Conservation (phyloP, 1,140 invertebrate genomes). For the Cydia amplana region DNA sequence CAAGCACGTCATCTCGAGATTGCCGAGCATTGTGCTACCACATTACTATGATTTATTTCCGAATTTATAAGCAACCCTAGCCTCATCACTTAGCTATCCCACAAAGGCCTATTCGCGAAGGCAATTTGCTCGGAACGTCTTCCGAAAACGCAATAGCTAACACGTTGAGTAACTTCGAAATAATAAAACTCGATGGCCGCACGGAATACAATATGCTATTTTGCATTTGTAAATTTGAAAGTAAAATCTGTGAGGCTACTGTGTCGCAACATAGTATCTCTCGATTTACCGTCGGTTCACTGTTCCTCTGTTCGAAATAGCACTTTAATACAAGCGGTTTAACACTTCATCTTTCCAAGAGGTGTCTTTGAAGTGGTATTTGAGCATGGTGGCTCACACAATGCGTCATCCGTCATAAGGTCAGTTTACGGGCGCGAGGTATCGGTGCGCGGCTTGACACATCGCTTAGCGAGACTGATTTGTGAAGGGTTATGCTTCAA, state of each 20-base stretch:
- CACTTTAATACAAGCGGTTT: not conserved
- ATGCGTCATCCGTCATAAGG: conserved; percentile 34
- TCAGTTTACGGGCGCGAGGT: conserved; percentile 30
- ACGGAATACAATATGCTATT: conserved; percentile 61
- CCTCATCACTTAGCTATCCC: conserved; percentile 26
- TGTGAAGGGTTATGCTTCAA: conserved; percentile 33
- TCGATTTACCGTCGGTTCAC: not conserved
- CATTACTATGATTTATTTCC: conserved; percentile 43
- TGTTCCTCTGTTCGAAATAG: no score
- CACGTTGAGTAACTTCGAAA: conserved; percentile 45
- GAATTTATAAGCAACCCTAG: conserved; percentile 5
- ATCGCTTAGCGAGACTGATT: conserved; percentile 35
- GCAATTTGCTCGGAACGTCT: conserved; percentile 31
- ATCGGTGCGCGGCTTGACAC: conserved; percentile 34
- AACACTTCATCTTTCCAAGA: not conserved
- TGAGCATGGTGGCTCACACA: not conserved
- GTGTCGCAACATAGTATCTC: conserved; percentile 63
- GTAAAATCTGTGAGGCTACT: conserved; percentile 50
- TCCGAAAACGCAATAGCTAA: conserved; percentile 38
- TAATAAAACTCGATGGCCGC: conserved; percentile 55
- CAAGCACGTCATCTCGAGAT: conserved; percentile 39
- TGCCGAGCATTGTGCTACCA: conserved; percentile 38
- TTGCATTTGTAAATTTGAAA: conserved; percentile 64
- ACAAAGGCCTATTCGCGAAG: conserved; percentile 42
- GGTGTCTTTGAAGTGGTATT: not conserved